A percentile compares a stretch with the other conserved stretches of the same genome.
phyloP scores from a whole-genome alignment of 2,113 vertebrate species.

The Cnemophilus loriae region DNA sequence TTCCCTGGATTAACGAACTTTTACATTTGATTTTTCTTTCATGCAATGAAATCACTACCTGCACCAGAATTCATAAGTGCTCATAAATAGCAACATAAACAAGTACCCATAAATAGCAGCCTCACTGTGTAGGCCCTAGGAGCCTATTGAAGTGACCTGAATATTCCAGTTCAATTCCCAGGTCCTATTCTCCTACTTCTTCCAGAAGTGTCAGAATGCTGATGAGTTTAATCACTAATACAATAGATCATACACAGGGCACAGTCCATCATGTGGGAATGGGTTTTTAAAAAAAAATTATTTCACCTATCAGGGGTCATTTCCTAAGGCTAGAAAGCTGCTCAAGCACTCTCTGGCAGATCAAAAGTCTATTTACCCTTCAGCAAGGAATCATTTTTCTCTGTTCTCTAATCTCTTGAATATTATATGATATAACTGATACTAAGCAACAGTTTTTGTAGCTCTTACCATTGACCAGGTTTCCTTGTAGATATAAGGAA shows the following conservation, averaged over 20 bases:
- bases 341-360: not conserved
- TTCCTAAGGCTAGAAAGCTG: constrained; percentile 25
- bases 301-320: constrained; percentile 12
- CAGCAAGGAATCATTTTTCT: constrained; percentile 31
- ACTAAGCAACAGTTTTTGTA: not conserved
- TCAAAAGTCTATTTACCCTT: constrained; percentile 36
- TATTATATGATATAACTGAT: constrained; percentile 19
- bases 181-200: not conserved
- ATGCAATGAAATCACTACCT: not conserved
- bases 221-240: not conserved
- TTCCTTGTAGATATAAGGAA: not conserved
- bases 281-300: not conserved
- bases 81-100: not conserved
- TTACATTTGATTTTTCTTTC: not conserved
- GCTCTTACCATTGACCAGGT: not conserved
- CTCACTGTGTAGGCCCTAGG: not conserved
- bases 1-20: not conserved
- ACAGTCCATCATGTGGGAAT: not conserved
- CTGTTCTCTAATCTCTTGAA: constrained; percentile 12
- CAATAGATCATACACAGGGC: not conserved
- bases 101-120: not conserved
- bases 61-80: not conserved
- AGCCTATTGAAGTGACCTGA: not conserved
- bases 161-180: not conserved
- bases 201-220: not conserved